Evolutionary conservation across 1,140 invertebrate species (phyloP), one percentile per base, ranked within the genome.

Genomic region (Drosophila leontia): DNA sequence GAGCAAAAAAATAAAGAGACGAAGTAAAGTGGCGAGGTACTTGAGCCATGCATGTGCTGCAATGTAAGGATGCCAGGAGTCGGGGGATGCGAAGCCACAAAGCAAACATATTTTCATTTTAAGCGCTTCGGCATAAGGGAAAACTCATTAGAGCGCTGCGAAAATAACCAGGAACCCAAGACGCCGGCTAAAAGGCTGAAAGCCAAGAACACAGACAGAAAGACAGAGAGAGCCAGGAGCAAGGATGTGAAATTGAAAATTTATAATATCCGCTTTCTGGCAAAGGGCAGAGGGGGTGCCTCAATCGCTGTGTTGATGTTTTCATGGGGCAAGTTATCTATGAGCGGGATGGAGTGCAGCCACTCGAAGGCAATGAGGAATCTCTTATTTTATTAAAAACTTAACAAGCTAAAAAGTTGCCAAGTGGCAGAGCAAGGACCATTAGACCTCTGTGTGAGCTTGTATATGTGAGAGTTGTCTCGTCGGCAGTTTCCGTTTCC

Each of bases 311-410:
- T 87, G 84, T 90, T 88, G 80, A 88, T 90, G 78, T 80, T 80
- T 80, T 75, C 69, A 75, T 87, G 83, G 48, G 61, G 80, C 78
- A 88, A 81, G 62, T 80, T 90, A 78, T 84, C 85, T 78, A 74
- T 78, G 71, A 60, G 55, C 64, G 70, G 80, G 70, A 62, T 79
- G 70, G 58, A 82, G 61, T 67, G 72, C 56, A 80, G 61, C 47
- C 44, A 60, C 50, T 64, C 51, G 44, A 45, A 55, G 23, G 17
- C 29, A 70, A 82, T 63, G 62, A 51, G 58, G 48, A 55, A 84
- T 67, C 80, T 87, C 82, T 88, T 86, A 86, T 88, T 88, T 87
- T 90, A 88, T 90, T 88, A 88, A 90, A 88, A 78, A 78, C 75
- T 78, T 78, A 78, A 69, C 74, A 48, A 56, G 75, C 57, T 13